Percentiles rank a stretch among this genome's conserved stretches.
phyloP scores from a whole-genome alignment of 2,888 invertebrate species.

The Catocala nupta region DNA sequence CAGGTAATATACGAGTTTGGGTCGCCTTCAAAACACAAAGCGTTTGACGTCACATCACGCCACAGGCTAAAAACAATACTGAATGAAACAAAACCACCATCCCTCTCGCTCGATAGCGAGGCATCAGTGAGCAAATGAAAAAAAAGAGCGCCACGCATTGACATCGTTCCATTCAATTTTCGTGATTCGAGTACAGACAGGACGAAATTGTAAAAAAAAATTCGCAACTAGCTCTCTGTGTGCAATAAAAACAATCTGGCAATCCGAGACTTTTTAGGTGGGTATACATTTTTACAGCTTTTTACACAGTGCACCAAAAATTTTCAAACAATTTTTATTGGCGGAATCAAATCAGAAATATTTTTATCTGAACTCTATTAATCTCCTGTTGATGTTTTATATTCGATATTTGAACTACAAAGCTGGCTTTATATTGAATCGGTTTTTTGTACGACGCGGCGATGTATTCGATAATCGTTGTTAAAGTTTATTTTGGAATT shows the following conservation, averaged over 20 bases:
- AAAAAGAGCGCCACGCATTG: slow-evolving; percentile 32
- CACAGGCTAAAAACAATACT: neutral
- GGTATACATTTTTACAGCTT: slow-evolving; percentile 10
- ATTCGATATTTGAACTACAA: no score
- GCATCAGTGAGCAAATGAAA: slow-evolving; percentile 25
- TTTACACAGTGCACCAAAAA: neutral
- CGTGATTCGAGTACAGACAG: slow-evolving; percentile 38
- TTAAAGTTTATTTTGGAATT: no score
- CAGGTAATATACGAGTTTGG: no score
- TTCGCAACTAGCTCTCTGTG: slow-evolving; percentile 24
- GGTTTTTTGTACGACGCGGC: no score
- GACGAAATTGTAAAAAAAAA: slow-evolving; percentile 37
- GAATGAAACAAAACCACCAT: neutral
- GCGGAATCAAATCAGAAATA: neutral
- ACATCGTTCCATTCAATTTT: slow-evolving; percentile 49
- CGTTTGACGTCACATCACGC: neutral
- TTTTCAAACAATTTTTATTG: slow-evolving; percentile 21
- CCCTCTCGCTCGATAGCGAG: slow-evolving; percentile 14
- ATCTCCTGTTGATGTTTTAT: neutral
- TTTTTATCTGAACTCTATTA: slow-evolving; percentile 8
- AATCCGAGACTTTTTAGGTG: slow-evolving; percentile 34
- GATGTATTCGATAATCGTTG: no score
- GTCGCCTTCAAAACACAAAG: neutral
- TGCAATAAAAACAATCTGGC: slow-evolving; percentile 37
- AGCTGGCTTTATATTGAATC: no score